phyloP scores from a whole-genome alignment of 2,797 vertebrate genomes.

The Xerus rutilus region DNA sequence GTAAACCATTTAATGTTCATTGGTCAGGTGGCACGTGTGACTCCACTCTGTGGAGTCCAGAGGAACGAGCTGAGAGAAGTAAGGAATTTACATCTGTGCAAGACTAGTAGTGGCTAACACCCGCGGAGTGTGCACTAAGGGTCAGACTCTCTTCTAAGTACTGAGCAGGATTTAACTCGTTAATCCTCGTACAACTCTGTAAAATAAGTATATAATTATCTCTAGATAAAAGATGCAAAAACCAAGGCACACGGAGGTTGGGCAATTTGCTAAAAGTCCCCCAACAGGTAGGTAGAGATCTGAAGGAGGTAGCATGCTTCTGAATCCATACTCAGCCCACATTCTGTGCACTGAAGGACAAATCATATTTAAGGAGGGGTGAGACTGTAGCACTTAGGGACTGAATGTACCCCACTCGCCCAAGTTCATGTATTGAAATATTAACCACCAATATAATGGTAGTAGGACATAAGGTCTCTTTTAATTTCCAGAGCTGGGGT shows the following conservation, averaged over 20 bases:
- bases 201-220: background rate
- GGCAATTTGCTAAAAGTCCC: background rate
- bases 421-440: background rate
- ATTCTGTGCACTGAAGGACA: background rate
- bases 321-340: background rate
- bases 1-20: too few species aligned
- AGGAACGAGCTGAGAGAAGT: background rate
- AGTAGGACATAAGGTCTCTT: background rate
- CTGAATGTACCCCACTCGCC: background rate
- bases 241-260: background rate
- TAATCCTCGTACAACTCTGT: background rate
- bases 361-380: background rate
- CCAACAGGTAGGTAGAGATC: background rate
- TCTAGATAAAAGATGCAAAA: conserved; percentile 7
- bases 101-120: too few species aligned
- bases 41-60: background rate
- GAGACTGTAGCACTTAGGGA: background rate
- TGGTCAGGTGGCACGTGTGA: background rate
- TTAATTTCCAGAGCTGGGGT: too few species aligned
- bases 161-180: background rate
- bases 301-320: background rate
- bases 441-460: background rate
- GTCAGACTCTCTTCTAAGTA: background rate
- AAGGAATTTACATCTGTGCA: background rate
- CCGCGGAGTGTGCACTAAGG: background rate